Evolutionary conservation across 2,113 vertebrate species (phyloP), one percentile per base, ranked within the genome.

Genomic region (Nesoenas mayeri): DNA sequence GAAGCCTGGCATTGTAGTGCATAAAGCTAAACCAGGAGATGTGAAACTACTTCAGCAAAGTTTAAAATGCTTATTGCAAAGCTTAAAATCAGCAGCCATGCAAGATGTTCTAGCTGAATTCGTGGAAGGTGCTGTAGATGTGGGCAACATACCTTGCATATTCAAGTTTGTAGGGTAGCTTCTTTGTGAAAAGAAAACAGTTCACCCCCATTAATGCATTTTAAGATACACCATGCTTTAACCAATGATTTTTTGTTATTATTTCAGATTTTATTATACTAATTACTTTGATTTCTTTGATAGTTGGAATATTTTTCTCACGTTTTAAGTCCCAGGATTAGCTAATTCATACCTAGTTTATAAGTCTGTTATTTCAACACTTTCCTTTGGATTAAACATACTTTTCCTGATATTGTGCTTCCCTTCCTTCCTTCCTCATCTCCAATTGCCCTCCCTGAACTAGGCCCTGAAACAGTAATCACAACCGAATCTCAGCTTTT

Each of bases 121-220:
- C 81, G 22, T 0, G 1, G 44, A 56, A 87, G 31, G 17, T 74
- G 11, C 22, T 50, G 9, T 61, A 56, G 15, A 58, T 62, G 84
- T 10, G 1, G 21, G 9, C 8, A 83, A 44, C 6, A 22, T 65
- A 31, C 2, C 1, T 10, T 34, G 9, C 0, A 2, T n/a, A 40
- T 83, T 79, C 8, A 44, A 32, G 11, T 36, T 83, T 2, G 0
- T 36, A 48, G 50, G 21, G 22, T 21, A 64, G 7, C 5, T 66
- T 83, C 40, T 73, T 79, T 62, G 34, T 69, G 44, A 62, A 92
- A 48, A 82, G 12, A 69, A 19, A 32, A 34, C 3, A 42, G 8
- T 57, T 86, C 26, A 32, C 2, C 0, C 8, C 2, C 4, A 25
- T 36, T 66, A 66, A 53, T 9, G 6, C 3, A 12, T 74, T 74